These are phyloP conservation scores for Trissolcus japonicus DNA, from an alignment of 2,888 invertebrate species.

Conservation along the genomic window DNA sequence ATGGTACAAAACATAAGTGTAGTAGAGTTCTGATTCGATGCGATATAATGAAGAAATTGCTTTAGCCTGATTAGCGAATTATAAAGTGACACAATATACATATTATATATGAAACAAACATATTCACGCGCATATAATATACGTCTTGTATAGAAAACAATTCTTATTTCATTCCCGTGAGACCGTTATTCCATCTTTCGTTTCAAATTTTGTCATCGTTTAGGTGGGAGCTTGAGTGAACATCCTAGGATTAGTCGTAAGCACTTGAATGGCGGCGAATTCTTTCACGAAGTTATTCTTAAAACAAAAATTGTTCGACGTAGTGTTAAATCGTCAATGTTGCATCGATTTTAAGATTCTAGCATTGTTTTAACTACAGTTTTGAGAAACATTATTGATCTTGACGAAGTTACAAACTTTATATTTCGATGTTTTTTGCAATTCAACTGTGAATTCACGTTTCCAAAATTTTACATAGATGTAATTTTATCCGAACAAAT, in stretches of 20 bases:
- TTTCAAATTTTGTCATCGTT: slow-evolving; percentile 60
- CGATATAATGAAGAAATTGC: slow-evolving; percentile 55
- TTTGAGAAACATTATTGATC: slow-evolving; percentile 32
- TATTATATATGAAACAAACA: slow-evolving; percentile 37
- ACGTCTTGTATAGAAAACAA: slow-evolving; percentile 55
- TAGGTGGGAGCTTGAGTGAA: slow-evolving; percentile 58
- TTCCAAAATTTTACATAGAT: slow-evolving; percentile 47
- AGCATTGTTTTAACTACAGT: slow-evolving; percentile 44
- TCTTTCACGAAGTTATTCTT: slow-evolving; percentile 68
- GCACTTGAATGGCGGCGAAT: slow-evolving; percentile 66
- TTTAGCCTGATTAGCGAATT: slow-evolving; percentile 61
- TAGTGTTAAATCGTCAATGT: slow-evolving; percentile 51
- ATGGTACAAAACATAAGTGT: slow-evolving; percentile 53
- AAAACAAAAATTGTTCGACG: slow-evolving; percentile 46
- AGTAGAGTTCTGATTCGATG: slow-evolving; percentile 50
- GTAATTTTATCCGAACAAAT: slow-evolving; percentile 48
- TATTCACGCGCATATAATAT: slow-evolving; percentile 40
- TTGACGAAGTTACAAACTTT: slow-evolving; percentile 20
- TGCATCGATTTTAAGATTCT: slow-evolving; percentile 50
- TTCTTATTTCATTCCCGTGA: slow-evolving; percentile 61
- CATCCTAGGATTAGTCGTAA: slow-evolving; percentile 65
- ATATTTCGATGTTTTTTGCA: slow-evolving; percentile 50
- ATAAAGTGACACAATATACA: slow-evolving; percentile 39
- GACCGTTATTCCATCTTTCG: slow-evolving; percentile 57
- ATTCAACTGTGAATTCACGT: slow-evolving; percentile 38